Percentiles rank a stretch among this genome's conserved stretches.
Conservation (phyloP, 2,113 vertebrate genomes). For the Lampris megalopsis region DNA sequence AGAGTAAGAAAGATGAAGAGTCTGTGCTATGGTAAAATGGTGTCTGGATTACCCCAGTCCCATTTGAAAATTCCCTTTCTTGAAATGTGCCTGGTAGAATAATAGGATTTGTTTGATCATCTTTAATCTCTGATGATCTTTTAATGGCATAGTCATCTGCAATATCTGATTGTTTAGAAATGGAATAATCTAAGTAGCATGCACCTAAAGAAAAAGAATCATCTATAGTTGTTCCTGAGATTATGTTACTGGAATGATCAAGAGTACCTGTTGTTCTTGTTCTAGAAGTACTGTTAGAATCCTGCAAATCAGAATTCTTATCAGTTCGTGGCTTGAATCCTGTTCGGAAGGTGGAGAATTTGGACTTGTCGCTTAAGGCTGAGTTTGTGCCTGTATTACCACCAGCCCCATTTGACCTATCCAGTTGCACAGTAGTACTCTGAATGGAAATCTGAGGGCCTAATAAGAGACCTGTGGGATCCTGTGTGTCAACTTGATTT, state of each 20-base stretch:
- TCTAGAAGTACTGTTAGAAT: slow-evolving; percentile 41
- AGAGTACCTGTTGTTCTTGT: slow-evolving; percentile 39
- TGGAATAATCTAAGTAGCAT: slow-evolving; percentile 47
- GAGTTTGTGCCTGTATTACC: slow-evolving; percentile 84
- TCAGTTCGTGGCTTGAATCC: slow-evolving; percentile 91
- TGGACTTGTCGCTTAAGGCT: slow-evolving; percentile 89
- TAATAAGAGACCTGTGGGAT: slow-evolving; percentile 84
- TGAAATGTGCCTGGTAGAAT: slow-evolving; percentile 81
- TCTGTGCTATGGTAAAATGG: slow-evolving; percentile 71
- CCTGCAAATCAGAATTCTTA: slow-evolving; percentile 79
- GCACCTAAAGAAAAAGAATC: slow-evolving; percentile 44
- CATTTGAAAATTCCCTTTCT: slow-evolving; percentile 72
- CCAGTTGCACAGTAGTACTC: slow-evolving; percentile 89
- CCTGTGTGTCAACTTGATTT: slow-evolving; percentile 85
- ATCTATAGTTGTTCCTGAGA: slow-evolving; percentile 59
- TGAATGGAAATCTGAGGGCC: slow-evolving; percentile 87
- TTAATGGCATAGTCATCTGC: slow-evolving; percentile 42
- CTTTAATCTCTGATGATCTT: slow-evolving; percentile 75
- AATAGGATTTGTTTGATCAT: slow-evolving; percentile 58
- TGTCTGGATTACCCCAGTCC: slow-evolving; percentile 75
- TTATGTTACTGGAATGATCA: slow-evolving; percentile 40
- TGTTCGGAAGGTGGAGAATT: slow-evolving; percentile 96
- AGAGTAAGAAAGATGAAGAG: slow-evolving; percentile 67
- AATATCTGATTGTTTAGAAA: slow-evolving; percentile 35
- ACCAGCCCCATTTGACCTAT: slow-evolving; percentile 83